Evolutionary conservation across 2,113 vertebrate genomes (phyloP).

Genomic region (Lethenteron reissneri): DNA sequence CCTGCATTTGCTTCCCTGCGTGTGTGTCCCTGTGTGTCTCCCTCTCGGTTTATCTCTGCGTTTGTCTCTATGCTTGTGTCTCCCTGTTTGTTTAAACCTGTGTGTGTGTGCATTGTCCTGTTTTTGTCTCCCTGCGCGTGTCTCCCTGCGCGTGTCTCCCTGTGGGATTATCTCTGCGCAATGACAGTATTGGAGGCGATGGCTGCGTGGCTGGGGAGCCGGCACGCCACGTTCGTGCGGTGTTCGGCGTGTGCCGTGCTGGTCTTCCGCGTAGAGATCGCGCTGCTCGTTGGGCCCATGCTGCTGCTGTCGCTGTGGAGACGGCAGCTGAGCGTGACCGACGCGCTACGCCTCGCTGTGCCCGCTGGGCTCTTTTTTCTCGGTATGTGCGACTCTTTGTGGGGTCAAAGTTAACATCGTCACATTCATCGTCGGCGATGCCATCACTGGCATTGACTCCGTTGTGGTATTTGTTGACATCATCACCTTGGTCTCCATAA

Average conservation of each 20-base stretch:
- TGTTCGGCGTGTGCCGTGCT: conserved; percentile 61
- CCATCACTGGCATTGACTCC: too few species aligned
- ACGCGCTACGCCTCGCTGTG: conserved; percentile 31
- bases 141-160: too few species aligned
- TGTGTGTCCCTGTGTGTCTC: too few species aligned
- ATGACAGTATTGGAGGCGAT: conserved; percentile 49
- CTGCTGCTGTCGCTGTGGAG: conserved; percentile 36
- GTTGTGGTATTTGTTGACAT: too few species aligned
- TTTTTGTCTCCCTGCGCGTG: too few species aligned
- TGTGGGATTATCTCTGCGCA: too few species aligned
- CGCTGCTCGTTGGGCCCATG: conserved; percentile 55
- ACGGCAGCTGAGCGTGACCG: conserved; percentile 27
- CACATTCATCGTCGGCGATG: neutral
- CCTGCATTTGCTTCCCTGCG: too few species aligned
- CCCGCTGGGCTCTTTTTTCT: conserved; percentile 50
- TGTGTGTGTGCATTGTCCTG: too few species aligned
- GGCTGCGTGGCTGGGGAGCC: conserved; percentile 54
- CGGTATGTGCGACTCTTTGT: conserved; percentile 28
- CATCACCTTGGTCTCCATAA: too few species aligned
- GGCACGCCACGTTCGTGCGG: conserved; percentile 37
- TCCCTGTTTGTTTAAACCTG: too few species aligned
- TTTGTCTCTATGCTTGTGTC: too few species aligned
- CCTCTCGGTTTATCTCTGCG: too few species aligned
- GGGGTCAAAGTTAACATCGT: neutral
- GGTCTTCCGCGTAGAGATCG: conserved; percentile 64